Conservation (phyloP, 2,888 invertebrate genomes). For the Halictus ligatus region DNA sequence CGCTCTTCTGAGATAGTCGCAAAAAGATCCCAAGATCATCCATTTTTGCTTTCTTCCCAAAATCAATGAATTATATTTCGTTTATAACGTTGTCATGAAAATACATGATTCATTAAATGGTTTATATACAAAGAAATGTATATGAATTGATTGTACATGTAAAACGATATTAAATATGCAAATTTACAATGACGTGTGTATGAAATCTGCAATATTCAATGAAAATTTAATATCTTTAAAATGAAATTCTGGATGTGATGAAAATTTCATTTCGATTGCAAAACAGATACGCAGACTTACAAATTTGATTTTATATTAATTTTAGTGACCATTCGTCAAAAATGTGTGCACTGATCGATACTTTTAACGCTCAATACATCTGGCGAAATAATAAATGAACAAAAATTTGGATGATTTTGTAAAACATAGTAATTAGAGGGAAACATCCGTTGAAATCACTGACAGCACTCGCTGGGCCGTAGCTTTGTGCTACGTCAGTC, state of each 20-base stretch:
- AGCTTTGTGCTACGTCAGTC: slow-evolving; percentile 15
- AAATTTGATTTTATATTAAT: not conserved
- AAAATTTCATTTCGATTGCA: not conserved
- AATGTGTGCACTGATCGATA: not conserved
- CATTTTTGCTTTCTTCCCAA: not conserved
- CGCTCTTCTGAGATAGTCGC: not conserved
- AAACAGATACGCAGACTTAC: not conserved
- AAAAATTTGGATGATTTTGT: not conserved
- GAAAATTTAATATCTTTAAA: not conserved
- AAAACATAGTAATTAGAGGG: not conserved
- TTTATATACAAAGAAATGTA: not conserved
- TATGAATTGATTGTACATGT: not conserved
- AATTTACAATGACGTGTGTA: not conserved
- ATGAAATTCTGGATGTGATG: not conserved
- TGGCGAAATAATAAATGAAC: not conserved
- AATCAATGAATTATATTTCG: not conserved
- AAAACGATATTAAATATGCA: slow-evolving; percentile 6
- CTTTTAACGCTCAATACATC: not conserved
- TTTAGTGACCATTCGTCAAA: not conserved
- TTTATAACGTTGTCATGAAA: not conserved
- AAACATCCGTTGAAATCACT: slow-evolving; percentile 6
- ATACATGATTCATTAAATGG: not conserved
- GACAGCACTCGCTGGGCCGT: not conserved
- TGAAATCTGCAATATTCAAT: not conserved
- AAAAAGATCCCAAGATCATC: not conserved